These are phyloP conservation scores for Lysandra bellargus DNA, from an alignment of 2,888 invertebrate species.

Conservation along the genomic window DNA sequence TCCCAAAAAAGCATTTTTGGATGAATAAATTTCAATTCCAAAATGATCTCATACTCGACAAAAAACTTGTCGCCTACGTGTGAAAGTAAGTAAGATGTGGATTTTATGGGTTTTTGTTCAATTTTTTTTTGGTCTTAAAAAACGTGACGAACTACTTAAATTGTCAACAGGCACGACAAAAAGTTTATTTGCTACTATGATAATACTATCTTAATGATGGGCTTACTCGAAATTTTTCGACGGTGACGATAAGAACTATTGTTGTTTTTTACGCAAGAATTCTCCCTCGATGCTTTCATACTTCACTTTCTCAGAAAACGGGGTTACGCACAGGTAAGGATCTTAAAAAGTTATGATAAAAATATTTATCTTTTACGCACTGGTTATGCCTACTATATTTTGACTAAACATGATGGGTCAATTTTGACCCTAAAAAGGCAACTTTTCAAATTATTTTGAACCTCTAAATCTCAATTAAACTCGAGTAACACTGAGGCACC, in stretches of 20 bases:
- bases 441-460: background rate
- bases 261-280: slow-evolving; percentile 25
- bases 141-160: slow-evolving; percentile 21
- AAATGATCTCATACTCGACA: background rate
- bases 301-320: slow-evolving; percentile 9
- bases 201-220: slow-evolving; percentile 23
- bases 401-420: background rate
- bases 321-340: slow-evolving; percentile 4
- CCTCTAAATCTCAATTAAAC: background rate
- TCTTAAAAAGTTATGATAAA: slow-evolving; percentile 2
- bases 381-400: background rate
- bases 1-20: background rate
- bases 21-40: background rate
- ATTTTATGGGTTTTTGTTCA: background rate
- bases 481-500: background rate
- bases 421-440: background rate
- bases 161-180: background rate
- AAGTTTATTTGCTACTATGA: background rate
- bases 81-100: background rate
- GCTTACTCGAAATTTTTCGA: slow-evolving; percentile 22
- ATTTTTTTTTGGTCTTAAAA: slow-evolving; percentile 7
- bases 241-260: slow-evolving; percentile 23
- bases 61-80: background rate
- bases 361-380: background rate
- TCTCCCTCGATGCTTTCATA: background rate